These are phyloP conservation scores for Leucophenga maculata DNA, from an alignment of 2,888 invertebrate species.

Conservation along the genomic window DNA sequence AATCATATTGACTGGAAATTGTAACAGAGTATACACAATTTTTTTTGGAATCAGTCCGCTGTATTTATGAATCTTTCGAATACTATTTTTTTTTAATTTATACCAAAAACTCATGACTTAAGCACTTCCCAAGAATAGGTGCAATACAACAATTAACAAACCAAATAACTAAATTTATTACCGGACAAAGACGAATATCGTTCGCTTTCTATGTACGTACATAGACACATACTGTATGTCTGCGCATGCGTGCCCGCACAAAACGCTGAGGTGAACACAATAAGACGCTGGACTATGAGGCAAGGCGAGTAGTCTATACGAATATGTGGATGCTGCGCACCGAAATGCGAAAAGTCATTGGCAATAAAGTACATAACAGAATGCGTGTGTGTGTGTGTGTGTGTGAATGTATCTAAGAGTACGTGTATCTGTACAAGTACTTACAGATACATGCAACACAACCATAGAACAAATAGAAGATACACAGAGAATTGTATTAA, in stretches of 20 bases:
- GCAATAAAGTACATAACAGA: not conserved
- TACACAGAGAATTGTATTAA: not conserved
- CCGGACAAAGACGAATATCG: too few relatives aligned
- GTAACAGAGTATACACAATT: too few relatives aligned
- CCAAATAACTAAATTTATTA: too few relatives aligned
- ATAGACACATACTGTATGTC: not conserved
- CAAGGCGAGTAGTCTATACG: not conserved
- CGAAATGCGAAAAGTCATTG: not conserved
- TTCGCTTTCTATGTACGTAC: too few relatives aligned
- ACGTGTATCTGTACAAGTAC: constrained; percentile 3
- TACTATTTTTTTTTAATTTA: too few relatives aligned
- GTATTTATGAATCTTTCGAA: too few relatives aligned
- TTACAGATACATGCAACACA: not conserved
- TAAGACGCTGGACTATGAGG: not conserved
- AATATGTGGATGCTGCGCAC: not conserved
- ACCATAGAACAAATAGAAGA: not conserved
- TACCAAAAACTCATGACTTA: too few relatives aligned
- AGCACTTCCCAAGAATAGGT: too few relatives aligned
- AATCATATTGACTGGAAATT: too few relatives aligned
- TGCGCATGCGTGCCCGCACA: not conserved
- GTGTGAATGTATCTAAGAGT: constrained; percentile 3
- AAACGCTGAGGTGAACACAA: too few relatives aligned
- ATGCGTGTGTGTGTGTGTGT: not conserved
- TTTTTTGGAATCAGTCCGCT: too few relatives aligned
- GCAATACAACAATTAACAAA: too few relatives aligned